phyloP scores from a whole-genome alignment of 2,797 vertebrate genomes.

The Phoeniculus purpureus region DNA sequence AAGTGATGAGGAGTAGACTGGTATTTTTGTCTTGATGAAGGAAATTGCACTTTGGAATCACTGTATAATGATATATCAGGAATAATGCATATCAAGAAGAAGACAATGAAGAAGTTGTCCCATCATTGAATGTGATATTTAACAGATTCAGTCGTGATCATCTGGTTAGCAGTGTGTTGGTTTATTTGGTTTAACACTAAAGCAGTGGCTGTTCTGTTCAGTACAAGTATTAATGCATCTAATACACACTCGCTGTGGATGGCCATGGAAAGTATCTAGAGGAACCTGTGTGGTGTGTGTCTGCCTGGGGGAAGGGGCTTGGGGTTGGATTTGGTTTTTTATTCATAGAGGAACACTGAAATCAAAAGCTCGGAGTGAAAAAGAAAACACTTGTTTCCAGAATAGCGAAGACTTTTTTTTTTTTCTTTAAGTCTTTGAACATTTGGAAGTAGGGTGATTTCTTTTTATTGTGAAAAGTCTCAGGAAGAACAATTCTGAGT shows the following conservation, averaged over 20 bases:
- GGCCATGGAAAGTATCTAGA: slow-evolving; percentile 64
- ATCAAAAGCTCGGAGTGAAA: slow-evolving; percentile 75
- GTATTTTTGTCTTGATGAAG: not conserved
- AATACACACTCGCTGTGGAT: slow-evolving; percentile 65
- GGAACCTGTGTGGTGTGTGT: slow-evolving; percentile 44
- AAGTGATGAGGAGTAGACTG: not conserved
- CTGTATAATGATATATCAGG: not conserved
- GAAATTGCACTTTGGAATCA: not conserved
- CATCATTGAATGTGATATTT: not conserved
- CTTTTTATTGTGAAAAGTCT: slow-evolving; percentile 80
- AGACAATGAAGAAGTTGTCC: not conserved
- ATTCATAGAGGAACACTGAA: slow-evolving; percentile 74
- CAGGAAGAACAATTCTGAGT: slow-evolving; percentile 80
- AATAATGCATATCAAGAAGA: not conserved
- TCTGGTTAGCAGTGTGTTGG: not conserved
- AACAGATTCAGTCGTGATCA: not conserved
- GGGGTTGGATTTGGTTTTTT: slow-evolving; percentile 59
- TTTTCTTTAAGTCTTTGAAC: slow-evolving; percentile 71
- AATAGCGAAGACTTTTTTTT: slow-evolving; percentile 60
- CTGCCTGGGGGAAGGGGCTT: slow-evolving; percentile 34
- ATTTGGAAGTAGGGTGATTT: slow-evolving; percentile 78
- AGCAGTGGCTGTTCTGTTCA: slow-evolving; percentile 56
- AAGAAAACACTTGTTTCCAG: slow-evolving; percentile 78
- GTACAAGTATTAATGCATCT: not conserved
- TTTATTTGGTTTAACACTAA: not conserved